Conservation (phyloP, 1,140 invertebrate genomes). For the Sinonovacula constricta region DNA sequence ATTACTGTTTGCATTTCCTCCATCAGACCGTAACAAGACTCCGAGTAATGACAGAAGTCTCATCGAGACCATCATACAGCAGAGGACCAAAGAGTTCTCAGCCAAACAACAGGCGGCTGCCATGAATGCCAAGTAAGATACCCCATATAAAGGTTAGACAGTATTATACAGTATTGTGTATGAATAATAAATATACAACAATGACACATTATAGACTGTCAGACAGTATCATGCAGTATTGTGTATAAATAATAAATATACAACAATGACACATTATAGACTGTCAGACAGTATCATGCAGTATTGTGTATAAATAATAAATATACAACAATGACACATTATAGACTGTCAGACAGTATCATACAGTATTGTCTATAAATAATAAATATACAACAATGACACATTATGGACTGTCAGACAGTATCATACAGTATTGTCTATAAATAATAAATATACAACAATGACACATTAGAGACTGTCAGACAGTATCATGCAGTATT, state of each 20-base stretch:
- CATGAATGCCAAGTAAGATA: slow-evolving; percentile 39
- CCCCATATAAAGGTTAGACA: background rate
- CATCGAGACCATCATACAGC: slow-evolving; percentile 35
- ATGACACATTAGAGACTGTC: too few relatives aligned
- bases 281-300: background rate
- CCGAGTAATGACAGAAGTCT: slow-evolving; percentile 19
- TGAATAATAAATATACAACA: too few relatives aligned
- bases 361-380: too few relatives aligned
- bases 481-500: too few relatives aligned
- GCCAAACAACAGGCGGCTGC: slow-evolving; percentile 46
- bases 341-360: too few relatives aligned
- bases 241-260: background rate
- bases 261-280: background rate
- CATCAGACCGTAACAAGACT: slow-evolving; percentile 21
- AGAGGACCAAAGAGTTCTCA: slow-evolving; percentile 49
- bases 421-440: too few relatives aligned
- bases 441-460: too few relatives aligned
- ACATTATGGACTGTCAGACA: too few relatives aligned
- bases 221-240: background rate
- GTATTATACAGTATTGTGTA: background rate
- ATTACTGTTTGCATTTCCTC: background rate
- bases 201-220: background rate
- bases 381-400: too few relatives aligned
- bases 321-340: too few relatives aligned
- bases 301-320: background rate